phyloP scores from a whole-genome alignment of 2,888 invertebrate species.

The Phengaris arion region DNA sequence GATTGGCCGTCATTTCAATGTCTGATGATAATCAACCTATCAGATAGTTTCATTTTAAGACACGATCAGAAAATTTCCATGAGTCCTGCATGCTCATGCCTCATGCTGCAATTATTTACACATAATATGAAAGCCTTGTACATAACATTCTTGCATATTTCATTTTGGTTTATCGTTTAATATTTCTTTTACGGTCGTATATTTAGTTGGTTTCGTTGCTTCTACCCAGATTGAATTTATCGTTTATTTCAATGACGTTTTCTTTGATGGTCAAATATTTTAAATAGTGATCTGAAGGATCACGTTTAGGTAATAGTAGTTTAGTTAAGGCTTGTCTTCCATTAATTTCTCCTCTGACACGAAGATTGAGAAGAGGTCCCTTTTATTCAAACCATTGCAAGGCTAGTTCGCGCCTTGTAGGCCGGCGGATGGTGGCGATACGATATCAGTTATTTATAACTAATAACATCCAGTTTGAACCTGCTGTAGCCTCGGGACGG shows the following conservation, averaged over 20 bases:
- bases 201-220: not conserved
- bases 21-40: not conserved
- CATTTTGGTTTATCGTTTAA: not conserved
- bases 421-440: constrained; percentile 14
- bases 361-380: not conserved
- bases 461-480: constrained; percentile 14
- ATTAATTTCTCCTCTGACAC: no score
- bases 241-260: not conserved
- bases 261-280: not conserved
- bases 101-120: not conserved
- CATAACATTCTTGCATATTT: not conserved
- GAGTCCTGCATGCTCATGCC: not conserved
- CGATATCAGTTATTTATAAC: constrained; percentile 2
- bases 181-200: not conserved
- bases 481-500: not conserved
- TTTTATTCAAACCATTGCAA: not conserved
- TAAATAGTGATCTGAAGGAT: not conserved
- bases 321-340: no score
- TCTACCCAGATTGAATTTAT: not conserved
- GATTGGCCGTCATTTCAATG: constrained; percentile 7
- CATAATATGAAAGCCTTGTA: not conserved
- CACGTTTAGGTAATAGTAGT: no score
- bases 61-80: not conserved
- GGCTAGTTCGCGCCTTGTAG: constrained; percentile 6
- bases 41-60: not conserved